These are phyloP conservation scores for Sebastes minor DNA, from an alignment of 2,797 vertebrate genomes.

Conservation along the genomic window DNA sequence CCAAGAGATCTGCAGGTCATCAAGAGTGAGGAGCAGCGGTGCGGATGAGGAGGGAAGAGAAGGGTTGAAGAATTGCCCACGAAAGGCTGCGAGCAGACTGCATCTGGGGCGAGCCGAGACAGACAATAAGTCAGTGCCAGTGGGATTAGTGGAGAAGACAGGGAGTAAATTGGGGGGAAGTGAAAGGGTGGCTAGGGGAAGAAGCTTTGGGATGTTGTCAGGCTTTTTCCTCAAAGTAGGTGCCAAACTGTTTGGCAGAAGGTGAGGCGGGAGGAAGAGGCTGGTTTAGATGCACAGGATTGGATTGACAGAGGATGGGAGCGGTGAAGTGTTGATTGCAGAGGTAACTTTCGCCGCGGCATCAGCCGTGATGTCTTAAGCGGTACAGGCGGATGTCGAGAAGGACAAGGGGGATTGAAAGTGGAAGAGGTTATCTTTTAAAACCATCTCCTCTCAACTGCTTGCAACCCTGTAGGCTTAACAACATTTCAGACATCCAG, in stretches of 20 bases:
- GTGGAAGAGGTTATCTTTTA: conserved; percentile 54
- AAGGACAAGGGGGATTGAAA: conserved; percentile 45
- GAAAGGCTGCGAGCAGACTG: conserved; percentile 3
- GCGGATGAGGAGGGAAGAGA: not conserved
- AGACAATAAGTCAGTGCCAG: conserved; percentile 45
- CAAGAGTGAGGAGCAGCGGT: not conserved
- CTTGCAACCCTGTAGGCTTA: conserved; percentile 26
- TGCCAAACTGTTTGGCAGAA: conserved; percentile 48
- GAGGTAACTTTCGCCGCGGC: conserved; percentile 31
- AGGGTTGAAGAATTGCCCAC: not conserved
- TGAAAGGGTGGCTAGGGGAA: conserved; percentile 26
- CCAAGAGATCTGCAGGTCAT: not conserved
- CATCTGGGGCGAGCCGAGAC: conserved; percentile 17
- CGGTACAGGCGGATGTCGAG: conserved; percentile 25
- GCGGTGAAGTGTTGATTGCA: conserved; percentile 38
- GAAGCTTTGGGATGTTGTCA: conserved; percentile 40
- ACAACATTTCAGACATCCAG: conserved; percentile 35
- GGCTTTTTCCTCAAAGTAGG: conserved; percentile 21
- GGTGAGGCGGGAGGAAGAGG: conserved; percentile 18
- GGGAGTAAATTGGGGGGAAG: conserved; percentile 44
- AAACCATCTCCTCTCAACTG: conserved; percentile 37
- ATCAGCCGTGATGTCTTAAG: conserved; percentile 43
- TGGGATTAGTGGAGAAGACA: conserved; percentile 27
- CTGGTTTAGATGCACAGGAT: conserved; percentile 28
- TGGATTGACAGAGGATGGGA: conserved; percentile 46